A percentile compares a stretch with the other conserved stretches of the same genome.
Evolutionary conservation across 2,888 invertebrate genomes (phyloP).

Genomic region (Platypus cylindrus): DNA sequence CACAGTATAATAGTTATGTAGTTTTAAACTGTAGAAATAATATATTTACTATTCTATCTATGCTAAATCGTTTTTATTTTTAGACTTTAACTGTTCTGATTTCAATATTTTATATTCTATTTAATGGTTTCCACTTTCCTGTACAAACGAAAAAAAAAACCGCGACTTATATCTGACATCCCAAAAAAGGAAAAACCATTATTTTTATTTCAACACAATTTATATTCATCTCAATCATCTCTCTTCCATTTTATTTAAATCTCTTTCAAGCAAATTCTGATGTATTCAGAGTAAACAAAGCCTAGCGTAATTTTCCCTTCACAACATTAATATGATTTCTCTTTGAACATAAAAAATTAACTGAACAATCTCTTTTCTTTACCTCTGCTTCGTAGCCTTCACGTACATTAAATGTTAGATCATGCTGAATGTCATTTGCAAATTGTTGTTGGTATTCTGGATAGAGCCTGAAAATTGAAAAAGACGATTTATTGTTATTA

Average conservation of each 20-base stretch:
- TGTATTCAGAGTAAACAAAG: neutral
- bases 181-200: no score
- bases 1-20: no score
- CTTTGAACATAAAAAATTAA: conserved; percentile 1
- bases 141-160: no score
- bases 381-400: conserved; percentile 87
- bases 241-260: neutral
- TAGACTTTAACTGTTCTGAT: no score
- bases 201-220: neutral
- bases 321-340: neutral
- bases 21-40: no score
- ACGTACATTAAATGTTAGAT: conserved; percentile 84
- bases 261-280: neutral
- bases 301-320: neutral
- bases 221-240: neutral
- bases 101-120: no score
- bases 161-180: no score
- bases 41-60: no score
- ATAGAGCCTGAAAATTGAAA: conserved; percentile 48
- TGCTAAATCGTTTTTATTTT: no score
- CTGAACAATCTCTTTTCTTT: conserved; percentile 14
- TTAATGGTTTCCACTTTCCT: no score
- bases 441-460: conserved; percentile 93
- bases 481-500: no score
- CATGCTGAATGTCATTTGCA: conserved; percentile 87